phyloP scores from a whole-genome alignment of 2,797 vertebrate species.

The Peromyscus attwateri region DNA sequence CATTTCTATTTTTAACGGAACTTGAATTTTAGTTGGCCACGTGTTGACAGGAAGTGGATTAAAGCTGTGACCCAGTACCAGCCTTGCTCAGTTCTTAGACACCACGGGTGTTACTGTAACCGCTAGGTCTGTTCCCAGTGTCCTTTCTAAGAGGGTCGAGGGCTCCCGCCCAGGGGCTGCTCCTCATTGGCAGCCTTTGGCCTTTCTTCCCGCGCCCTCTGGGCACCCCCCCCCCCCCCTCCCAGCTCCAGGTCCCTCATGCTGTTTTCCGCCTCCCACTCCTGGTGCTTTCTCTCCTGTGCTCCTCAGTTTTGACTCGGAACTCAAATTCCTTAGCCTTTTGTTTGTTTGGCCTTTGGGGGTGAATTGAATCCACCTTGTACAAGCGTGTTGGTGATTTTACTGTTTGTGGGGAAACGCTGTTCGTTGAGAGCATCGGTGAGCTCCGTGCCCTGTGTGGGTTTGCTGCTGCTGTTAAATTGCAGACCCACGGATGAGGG shows the following conservation, averaged over 20 bases:
- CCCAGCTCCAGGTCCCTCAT: background rate
- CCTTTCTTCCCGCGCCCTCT: background rate
- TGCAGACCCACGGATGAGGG: background rate
- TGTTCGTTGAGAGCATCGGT: background rate
- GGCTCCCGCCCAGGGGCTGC: background rate
- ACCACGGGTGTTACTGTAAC: background rate
- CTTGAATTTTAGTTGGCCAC: background rate
- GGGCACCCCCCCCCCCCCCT: background rate
- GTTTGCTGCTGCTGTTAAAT: background rate
- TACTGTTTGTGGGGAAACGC: background rate
- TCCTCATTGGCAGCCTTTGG: background rate
- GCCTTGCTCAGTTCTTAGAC: background rate
- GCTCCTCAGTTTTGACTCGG: background rate
- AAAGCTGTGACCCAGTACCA: background rate
- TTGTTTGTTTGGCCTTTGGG: background rate
- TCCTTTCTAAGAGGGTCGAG: constrained; percentile 24
- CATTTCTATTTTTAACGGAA: constrained; percentile 36
- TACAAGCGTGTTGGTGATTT: background rate
- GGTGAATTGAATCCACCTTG: background rate
- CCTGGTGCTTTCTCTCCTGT: background rate
- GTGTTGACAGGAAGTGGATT: background rate
- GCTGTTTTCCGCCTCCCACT: constrained; percentile 16
- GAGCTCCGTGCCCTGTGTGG: background rate
- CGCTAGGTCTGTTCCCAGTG: background rate
- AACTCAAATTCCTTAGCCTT: background rate